Base-by-base conservation (phyloP, 1,140 invertebrate species). In the Lordiphosa stackelbergi region DNA sequence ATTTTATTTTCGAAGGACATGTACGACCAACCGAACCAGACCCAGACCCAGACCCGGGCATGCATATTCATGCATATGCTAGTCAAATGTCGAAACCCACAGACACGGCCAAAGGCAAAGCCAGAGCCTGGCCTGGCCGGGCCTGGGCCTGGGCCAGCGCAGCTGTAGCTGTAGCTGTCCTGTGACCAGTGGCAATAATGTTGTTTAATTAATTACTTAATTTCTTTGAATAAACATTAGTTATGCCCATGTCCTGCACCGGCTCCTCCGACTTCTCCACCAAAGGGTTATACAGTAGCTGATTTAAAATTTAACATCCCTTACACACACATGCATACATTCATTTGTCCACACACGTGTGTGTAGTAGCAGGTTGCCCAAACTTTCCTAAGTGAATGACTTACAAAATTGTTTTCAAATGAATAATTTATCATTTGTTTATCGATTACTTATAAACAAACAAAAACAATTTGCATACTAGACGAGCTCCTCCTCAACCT, bases 1-100 rank as follows among this genome's bases (percentile, higher is more conserved):
- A 79, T 79, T 81, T 79, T 75, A 81, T 75, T 75, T 74, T 75
- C 69, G 77, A 79, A 83, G 77, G 75, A 79, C 75, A 79, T 69
- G 64, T 53, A 48, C 55, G 24, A 36, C 12, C 28, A 38, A 66
- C 38, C 47, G 53, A 66, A 53, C 53, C 53, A 56, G 51, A 55
- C n/a, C 49, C 64, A 43, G 52, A 57, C 64, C 16, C 53, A 60
- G 19, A 38, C 46, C 45, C 8, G 38, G 8, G 31, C 9, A 48
- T 10, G 13, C 13, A 47, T 34, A 19, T 24, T 34, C 37, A 53
- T 42, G 7, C 40, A 31, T 31, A 31, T 31, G 28, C 28, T 31
- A 31, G 28, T 31, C 28, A 31, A 31, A 31, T 31, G 28, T 31
- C 28, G 28, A 31, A 31, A 31, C 28, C 48, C 36, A 28, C 11